phyloP scores from a whole-genome alignment of 2,797 vertebrate genomes.

The Amniataba percoides region DNA sequence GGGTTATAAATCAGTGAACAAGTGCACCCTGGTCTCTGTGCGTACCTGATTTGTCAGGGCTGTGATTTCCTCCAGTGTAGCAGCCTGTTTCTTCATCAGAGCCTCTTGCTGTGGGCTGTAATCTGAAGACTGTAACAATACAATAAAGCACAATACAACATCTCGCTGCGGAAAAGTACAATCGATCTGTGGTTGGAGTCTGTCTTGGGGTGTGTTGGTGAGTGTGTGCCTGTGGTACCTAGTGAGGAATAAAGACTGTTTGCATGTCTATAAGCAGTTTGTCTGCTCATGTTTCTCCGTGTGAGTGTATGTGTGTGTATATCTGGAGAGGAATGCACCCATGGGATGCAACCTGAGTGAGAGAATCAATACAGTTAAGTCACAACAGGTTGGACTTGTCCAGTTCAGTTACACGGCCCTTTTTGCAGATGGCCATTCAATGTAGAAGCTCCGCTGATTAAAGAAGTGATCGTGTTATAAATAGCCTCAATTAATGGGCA shows the following conservation, averaged over 20 bases:
- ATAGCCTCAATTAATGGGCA: conserved; percentile 59
- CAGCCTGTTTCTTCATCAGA: conserved; percentile 91
- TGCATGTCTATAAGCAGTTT: conserved; percentile 53
- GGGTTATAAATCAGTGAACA: not conserved
- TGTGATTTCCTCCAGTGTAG: conserved; percentile 89
- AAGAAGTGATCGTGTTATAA: conserved; percentile 61
- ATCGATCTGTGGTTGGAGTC: conserved; percentile 51
- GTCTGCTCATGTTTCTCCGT: conserved; percentile 62
- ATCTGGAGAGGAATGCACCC: conserved; percentile 55
- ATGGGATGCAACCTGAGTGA: conserved; percentile 75
- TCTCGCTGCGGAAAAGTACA: conserved; percentile 33
- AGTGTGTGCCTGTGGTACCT: conserved; percentile 38
- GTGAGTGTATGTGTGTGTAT: conserved; percentile 38
- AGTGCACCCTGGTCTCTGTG: conserved; percentile 11
- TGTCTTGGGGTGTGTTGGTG: conserved; percentile 22
- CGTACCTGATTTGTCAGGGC: conserved; percentile 88
- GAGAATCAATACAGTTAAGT: conserved; percentile 73
- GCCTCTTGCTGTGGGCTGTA: conserved; percentile 85
- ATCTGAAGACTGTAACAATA: conserved; percentile 85
- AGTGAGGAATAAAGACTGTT: conserved; percentile 51
- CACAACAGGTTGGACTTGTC: conserved; percentile 64
- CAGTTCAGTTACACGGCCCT: conserved; percentile 48
- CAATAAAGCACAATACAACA: conserved; percentile 42
- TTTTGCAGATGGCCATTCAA: conserved; percentile 36
- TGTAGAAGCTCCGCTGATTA: conserved; percentile 60